Evolutionary conservation across 2,113 vertebrate species (phyloP).

Genomic region (Camelus bactrianus): DNA sequence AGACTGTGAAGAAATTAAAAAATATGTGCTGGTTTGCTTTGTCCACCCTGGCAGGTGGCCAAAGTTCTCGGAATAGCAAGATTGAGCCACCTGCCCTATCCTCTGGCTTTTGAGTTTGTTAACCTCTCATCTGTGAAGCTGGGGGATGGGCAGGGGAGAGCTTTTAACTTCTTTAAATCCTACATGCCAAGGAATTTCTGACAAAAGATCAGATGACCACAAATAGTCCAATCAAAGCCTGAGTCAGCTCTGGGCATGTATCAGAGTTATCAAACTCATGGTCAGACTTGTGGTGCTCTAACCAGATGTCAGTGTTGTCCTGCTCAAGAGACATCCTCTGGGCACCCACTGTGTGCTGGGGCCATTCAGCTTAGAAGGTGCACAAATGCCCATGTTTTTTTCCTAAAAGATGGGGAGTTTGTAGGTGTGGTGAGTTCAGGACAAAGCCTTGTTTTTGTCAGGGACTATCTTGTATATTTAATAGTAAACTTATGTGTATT

Average conservation of each 20-base stretch:
- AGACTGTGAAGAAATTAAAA: conserved; percentile 27
- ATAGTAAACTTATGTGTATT: background rate
- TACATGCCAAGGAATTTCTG: conserved; percentile 44
- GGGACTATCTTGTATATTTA: conserved; percentile 20
- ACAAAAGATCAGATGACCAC: background rate
- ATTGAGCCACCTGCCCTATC: background rate
- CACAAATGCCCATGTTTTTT: background rate
- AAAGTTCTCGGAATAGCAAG: background rate
- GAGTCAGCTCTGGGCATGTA: background rate
- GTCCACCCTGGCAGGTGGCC: background rate
- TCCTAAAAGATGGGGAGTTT: background rate
- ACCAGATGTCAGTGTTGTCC: background rate
- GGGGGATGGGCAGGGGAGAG: background rate
- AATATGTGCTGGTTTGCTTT: background rate
- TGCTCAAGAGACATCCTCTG: background rate
- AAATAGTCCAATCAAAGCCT: background rate
- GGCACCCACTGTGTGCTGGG: background rate
- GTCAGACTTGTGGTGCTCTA: background rate
- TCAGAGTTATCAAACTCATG: too few species aligned
- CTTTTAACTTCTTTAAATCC: conserved; percentile 12
- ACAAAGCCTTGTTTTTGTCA: conserved; percentile 27
- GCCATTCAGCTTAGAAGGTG: background rate
- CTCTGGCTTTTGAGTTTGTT: background rate
- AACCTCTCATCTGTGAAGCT: background rate
- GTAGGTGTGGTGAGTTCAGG: background rate